Percentiles rank a stretch among this genome's conserved stretches.
phyloP scores from a whole-genome alignment of 30 jellyfish, hydroid and myxozoan species.

The Aurelia coerulea region DNA sequence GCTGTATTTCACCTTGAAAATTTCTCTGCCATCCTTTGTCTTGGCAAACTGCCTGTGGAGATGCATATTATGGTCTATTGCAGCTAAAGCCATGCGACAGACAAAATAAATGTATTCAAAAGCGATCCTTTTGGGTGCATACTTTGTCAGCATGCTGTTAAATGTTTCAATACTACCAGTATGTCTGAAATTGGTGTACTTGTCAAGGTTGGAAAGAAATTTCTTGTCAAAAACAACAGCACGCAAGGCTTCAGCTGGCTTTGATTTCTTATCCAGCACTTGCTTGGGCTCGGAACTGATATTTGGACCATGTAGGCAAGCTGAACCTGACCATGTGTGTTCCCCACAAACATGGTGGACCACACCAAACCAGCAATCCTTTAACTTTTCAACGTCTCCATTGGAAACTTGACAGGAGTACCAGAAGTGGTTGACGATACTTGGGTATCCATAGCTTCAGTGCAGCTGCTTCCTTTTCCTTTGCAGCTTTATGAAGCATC shows the following conservation, averaged over 20 bases:
- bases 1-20: conserved; percentile 21
- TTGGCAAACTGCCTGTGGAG: not conserved
- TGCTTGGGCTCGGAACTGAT: not conserved
- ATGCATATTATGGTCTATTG: conserved; percentile 20
- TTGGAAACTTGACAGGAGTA: too few relatives aligned
- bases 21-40: conserved; percentile 11
- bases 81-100: conserved; percentile 16
- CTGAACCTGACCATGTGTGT: not conserved
- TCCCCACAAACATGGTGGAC: conserved; percentile 49
- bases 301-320: conserved; percentile 27
- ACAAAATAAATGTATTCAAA: not conserved
- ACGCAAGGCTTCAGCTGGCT: conserved; percentile 7
- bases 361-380: conserved; percentile 6
- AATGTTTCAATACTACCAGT: conserved; percentile 16
- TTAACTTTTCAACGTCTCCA: too few relatives aligned
- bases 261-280: not conserved
- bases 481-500: not conserved
- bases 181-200: not conserved
- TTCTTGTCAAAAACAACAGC: not conserved
- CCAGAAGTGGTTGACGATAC: not conserved
- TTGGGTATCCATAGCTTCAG: conserved; percentile 2
- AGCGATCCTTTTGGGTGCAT: not conserved
- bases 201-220: too few relatives aligned
- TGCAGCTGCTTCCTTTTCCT: not conserved
- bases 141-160: conserved; percentile 13